Evolutionary conservation across 2,113 vertebrate genomes (phyloP).

Genomic region (Panthera leo): DNA sequence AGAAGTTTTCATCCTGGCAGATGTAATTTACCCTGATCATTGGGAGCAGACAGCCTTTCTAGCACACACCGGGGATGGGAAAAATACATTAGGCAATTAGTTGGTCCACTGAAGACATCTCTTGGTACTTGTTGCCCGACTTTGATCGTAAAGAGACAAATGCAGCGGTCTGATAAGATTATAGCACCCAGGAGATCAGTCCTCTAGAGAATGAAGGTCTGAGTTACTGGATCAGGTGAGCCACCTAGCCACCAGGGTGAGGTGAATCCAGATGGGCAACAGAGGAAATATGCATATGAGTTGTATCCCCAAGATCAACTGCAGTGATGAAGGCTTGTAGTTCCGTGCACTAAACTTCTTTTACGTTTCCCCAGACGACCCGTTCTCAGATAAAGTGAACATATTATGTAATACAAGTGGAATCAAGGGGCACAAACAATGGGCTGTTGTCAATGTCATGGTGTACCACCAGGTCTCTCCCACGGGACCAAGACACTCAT

Average conservation of each 20-base stretch:
- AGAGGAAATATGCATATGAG: background rate
- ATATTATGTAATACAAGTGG: background rate
- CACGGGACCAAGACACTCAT: background rate
- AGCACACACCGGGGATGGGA: background rate
- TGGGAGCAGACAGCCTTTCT: background rate
- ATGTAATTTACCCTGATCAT: background rate
- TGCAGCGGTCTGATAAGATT: background rate
- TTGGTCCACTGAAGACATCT: background rate
- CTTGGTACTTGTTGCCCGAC: background rate
- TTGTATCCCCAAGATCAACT: background rate
- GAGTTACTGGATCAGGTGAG: background rate
- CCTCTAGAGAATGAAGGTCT: background rate
- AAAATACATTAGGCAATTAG: background rate
- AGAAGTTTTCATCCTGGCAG: background rate
- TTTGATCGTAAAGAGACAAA: background rate
- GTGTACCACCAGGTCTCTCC: background rate
- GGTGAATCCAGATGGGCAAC: background rate
- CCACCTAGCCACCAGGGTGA: background rate
- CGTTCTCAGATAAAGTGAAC: background rate
- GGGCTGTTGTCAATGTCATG: background rate
- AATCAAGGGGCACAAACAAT: background rate
- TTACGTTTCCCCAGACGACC: background rate
- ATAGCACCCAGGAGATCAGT: background rate
- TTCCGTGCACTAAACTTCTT: background rate
- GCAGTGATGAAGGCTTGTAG: background rate